These are phyloP conservation scores for Charina bottae DNA, from an alignment of 2,113 vertebrate species.

Conservation along the genomic window DNA sequence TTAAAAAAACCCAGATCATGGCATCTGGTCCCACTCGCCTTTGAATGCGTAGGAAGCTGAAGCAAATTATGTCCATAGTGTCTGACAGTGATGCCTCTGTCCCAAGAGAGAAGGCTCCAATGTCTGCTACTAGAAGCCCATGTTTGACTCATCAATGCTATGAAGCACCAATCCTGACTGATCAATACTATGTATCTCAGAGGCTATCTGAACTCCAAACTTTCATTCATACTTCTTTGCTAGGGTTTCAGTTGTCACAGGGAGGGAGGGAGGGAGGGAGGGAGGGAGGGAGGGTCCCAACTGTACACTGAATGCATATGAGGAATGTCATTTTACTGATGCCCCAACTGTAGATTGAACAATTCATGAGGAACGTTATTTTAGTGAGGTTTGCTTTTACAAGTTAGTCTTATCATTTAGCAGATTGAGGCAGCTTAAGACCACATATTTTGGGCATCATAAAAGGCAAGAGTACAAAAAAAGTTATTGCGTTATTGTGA, in stretches of 20 bases:
- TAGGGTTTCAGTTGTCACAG: background rate
- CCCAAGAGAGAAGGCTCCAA: background rate
- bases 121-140: background rate
- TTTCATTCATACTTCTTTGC: background rate
- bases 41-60: background rate
- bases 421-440: background rate
- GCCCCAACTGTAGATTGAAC: background rate
- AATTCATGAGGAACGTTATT: too few relatives aligned
- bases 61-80: background rate
- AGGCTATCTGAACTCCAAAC: background rate
- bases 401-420: too few relatives aligned
- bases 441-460: background rate
- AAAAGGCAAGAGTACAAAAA: background rate
- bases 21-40: too few relatives aligned
- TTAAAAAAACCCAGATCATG: too few relatives aligned
- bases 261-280: background rate
- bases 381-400: background rate
- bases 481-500: background rate
- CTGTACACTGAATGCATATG: background rate
- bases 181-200: background rate
- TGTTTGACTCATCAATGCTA: background rate
- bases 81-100: background rate
- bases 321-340: background rate
- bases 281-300: background rate
- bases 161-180: background rate